A percentile compares a stretch with the other conserved stretches of the same genome.
These are phyloP conservation scores for Cinclus cinclus DNA, from an alignment of 2,113 vertebrate genomes.

Conservation along the genomic window DNA sequence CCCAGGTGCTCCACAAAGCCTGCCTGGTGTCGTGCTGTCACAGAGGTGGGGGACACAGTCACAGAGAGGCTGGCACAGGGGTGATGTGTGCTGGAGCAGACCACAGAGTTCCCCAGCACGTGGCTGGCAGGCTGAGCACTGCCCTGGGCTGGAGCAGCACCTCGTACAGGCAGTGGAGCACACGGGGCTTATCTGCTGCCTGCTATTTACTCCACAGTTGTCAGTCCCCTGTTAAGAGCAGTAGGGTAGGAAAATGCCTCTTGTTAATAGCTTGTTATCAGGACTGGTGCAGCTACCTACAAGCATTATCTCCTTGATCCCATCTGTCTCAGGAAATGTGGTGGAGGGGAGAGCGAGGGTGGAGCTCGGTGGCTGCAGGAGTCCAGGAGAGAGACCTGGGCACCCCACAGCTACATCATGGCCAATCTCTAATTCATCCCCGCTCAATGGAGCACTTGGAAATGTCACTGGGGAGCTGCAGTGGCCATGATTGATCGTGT, in stretches of 20 bases:
- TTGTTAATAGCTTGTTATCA: conserved; percentile 36
- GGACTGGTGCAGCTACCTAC: neutral
- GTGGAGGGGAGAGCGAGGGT: neutral
- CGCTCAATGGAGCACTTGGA: neutral
- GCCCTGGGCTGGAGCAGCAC: neutral
- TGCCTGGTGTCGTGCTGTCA: neutral
- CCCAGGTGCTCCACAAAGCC: neutral
- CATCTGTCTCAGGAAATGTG: conserved; percentile 16
- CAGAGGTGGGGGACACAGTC: neutral
- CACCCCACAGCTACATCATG: neutral
- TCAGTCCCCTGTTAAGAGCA: neutral
- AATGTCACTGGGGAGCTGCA: conserved; percentile 34
- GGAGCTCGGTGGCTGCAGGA: neutral
- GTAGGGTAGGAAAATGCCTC: neutral
- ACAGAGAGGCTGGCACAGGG: neutral
- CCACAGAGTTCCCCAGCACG: neutral
- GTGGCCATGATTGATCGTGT: neutral
- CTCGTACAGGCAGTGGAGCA: fast-evolving
- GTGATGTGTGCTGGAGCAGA: neutral
- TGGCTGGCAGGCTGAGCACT: neutral
- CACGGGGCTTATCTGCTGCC: neutral
- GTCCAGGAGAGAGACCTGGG: neutral
- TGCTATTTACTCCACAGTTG: neutral
- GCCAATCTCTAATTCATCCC: neutral
- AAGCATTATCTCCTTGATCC: neutral